Evolutionary conservation across 1,140 invertebrate genomes (phyloP).

Genomic region (Frieseomelitta varia): DNA sequence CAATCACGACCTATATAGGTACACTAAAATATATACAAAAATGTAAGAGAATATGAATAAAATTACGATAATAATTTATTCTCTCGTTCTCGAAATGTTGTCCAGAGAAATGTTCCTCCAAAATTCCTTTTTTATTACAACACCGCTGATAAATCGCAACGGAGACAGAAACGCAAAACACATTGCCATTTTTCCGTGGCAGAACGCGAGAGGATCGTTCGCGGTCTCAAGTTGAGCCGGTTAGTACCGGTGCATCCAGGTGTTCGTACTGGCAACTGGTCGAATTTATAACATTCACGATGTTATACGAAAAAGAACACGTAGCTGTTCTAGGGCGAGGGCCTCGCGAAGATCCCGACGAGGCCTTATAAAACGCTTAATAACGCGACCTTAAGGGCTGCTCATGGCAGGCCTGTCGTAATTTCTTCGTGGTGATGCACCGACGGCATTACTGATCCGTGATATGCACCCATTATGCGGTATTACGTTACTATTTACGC

Average conservation of each 20-base stretch:
- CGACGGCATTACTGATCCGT: constrained; percentile 66
- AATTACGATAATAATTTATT: too few species aligned
- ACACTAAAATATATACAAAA: too few species aligned
- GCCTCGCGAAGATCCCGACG: constrained; percentile 46
- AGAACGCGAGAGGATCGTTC: constrained; percentile 8
- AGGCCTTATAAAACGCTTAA: constrained; percentile 72
- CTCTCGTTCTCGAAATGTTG: too few species aligned
- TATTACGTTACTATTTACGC: constrained; percentile 81
- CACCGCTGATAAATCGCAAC: not conserved
- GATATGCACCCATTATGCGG: constrained; percentile 79
- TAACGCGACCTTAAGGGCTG: constrained; percentile 67
- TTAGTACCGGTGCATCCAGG: not conserved
- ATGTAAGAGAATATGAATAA: too few species aligned
- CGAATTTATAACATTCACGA: constrained; percentile 42
- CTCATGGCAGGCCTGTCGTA: constrained; percentile 66
- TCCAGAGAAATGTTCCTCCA: not conserved
- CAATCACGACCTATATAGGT: too few species aligned
- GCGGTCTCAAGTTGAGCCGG: constrained; percentile 14
- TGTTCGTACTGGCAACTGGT: constrained; percentile 39
- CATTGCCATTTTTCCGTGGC: not conserved
- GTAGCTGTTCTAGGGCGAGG: constrained; percentile 42
- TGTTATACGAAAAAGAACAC: constrained; percentile 12
- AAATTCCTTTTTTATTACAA: not conserved
- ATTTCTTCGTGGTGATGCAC: constrained; percentile 75
- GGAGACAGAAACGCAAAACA: not conserved